Evolutionary conservation across 2,113 vertebrate genomes (phyloP), one percentile per base, ranked within the genome.

Genomic region (Gallinago undulata): DNA sequence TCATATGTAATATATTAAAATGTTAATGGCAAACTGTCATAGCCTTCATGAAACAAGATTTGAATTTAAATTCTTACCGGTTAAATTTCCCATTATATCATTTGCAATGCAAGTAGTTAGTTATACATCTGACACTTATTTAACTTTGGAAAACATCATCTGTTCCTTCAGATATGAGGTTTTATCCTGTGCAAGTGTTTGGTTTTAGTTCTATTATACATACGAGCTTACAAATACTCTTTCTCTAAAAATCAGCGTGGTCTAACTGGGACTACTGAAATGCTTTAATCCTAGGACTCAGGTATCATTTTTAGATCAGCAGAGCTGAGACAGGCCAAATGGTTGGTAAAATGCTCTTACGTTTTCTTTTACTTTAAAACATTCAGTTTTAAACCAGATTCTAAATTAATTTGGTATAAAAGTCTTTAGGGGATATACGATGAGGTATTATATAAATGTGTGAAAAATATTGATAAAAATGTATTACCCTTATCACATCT

Each of bases 81-180:
- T 67, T 96, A 84, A 76, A 97, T 96, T 97, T 96, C 94, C 94
- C 94, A 96, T 96, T 97, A 70, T 84, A 76, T 95, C 68, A 96
- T 97, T 95, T 97, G 95, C 95, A 97, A 96, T 96, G 95, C 96
- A 92, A 82, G 88, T 89, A 92, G 66, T 92, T 93, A 89, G 90
- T 86, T 96, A 96, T 93, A 92, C 95, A 92, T 84, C 92, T 96
- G 66, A 79, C 90, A 92, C 89, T 91, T 69, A 89, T 23, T 95
- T 96, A 96, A 88, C 88, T 50, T 63, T 87, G 53, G 80, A 87
- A 94, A 94, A 89, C 80, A 95, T 68, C 60, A 72, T 96, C 45
- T 89, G 2, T 70, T 96, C 64, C 35, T 37, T 84, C 84, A 91
- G 77, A 89, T 92, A 89, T 1, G 69, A 87, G 22, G 25, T 14